Evolutionary conservation across 2,113 vertebrate species (phyloP).

Genomic region (Eurystomus gularis): DNA sequence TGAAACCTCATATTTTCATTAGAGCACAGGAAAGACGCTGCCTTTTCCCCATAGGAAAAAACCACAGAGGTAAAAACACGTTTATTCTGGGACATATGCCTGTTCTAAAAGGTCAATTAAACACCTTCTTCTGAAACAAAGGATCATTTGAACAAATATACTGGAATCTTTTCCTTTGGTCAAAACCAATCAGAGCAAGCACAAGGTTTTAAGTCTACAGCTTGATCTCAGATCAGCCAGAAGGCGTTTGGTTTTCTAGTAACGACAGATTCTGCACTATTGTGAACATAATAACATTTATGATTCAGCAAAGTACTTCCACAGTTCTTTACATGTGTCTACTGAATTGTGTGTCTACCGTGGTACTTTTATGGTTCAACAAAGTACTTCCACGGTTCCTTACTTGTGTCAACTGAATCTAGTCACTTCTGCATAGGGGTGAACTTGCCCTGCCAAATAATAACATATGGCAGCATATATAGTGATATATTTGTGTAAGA

Average conservation of each 20-base stretch:
- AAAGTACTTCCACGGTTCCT: no score
- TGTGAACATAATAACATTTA: not conserved
- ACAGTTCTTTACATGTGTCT: not conserved
- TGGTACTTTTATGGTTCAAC: no score
- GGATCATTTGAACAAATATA: not conserved
- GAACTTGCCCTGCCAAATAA: not conserved
- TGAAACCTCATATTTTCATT: not conserved
- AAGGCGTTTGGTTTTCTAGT: not conserved
- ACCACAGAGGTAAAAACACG: not conserved
- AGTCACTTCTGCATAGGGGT: not conserved
- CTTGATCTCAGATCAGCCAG: not conserved
- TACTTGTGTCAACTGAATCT: not conserved
- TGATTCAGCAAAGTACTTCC: not conserved
- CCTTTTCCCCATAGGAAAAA: not conserved
- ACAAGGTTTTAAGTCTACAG: not conserved
- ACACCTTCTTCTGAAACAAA: not conserved
- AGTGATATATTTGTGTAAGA: not conserved
- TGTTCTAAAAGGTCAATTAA: not conserved
- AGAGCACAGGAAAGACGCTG: not conserved
- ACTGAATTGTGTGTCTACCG: not conserved
- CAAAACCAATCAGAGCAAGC: not conserved
- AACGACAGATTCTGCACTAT: not conserved
- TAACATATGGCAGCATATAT: not conserved
- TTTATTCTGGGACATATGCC: not conserved
- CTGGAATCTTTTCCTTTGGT: not conserved